Base-by-base conservation (phyloP, 2,888 invertebrate species). In the Glyphotaelius pellucidus region DNA sequence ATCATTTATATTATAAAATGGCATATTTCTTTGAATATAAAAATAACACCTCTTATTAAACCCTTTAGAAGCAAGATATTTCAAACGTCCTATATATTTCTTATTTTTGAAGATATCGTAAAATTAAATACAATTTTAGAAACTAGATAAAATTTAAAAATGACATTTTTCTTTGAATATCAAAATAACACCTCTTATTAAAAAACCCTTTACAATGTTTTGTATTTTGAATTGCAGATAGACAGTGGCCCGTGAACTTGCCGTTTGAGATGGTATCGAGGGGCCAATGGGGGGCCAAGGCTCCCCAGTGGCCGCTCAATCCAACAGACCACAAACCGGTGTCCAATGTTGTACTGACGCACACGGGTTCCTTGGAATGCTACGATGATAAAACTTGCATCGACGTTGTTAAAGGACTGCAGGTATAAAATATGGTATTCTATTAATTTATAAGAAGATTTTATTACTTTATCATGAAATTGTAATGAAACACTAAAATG, bases 181-280 rank as follows among this genome's bases (percentile, higher is more conserved):
- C n/a, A n/a, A n/a, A n/a, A n/a, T n/a, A n/a, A n/a, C n/a, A n/a
- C n/a, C n/a, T n/a, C n/a, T n/a, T n/a, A n/a, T n/a, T n/a, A n/a
- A n/a, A n/a, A n/a, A n/a, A n/a, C n/a, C n/a, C n/a, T n/a, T n/a
- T n/a, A 67, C 9, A 25, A 25, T 2, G 9, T 67, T 9, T 67
- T 67, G 25, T 84, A 25, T 35, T 84, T 84, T 35, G 7, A 32
- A 32, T 90, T 90, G 19, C 35, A 92, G 90, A 92, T 92, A 90
- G 86, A 86, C 80, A 91, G 81, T 93, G 92, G 92, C 93, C 92
- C 35, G 90, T 93, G 35, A 93, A 89, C 79, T 84, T 92, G 81
- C 91, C 92, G 30, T 92, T 92, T 89, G 92, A 91, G 67, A 84
- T 93, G 86, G 67, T 93, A 67, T 91, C 85, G 3, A 87, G 92